Conservation (phyloP, 2,888 invertebrate species). For the Melanchra persicariae region DNA sequence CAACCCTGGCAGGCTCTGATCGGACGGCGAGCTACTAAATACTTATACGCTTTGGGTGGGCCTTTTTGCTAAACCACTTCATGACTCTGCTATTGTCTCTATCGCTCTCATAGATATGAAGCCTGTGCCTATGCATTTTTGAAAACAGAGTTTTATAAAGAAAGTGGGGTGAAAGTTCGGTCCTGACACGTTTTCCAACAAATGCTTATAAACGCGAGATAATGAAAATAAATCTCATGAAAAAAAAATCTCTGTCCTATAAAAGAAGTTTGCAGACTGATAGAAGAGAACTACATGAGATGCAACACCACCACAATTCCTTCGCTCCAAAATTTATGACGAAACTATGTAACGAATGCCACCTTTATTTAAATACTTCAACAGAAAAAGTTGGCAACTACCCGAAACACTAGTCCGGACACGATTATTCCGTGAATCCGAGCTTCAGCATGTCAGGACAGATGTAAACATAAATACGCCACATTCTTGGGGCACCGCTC, state of each 20-base stretch:
- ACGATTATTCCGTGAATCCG: constrained; percentile 36
- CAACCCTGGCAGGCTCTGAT: too few relatives aligned
- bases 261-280: neutral
- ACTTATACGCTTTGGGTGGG: too few relatives aligned
- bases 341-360: neutral
- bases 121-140: too few relatives aligned
- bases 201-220: too few relatives aligned
- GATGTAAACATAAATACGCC: constrained; percentile 69
- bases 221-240: too few relatives aligned
- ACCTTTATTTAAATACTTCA: constrained; percentile 8
- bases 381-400: constrained; percentile 43
- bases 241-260: too few relatives aligned
- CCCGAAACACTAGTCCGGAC: constrained; percentile 16
- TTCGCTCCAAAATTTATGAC: neutral
- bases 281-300: too few relatives aligned
- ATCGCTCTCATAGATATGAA: neutral
- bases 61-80: too few relatives aligned
- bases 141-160: neutral
- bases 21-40: too few relatives aligned
- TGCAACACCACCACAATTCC: neutral
- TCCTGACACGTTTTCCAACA: too few relatives aligned
- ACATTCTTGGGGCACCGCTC: constrained; percentile 63
- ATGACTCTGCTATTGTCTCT: neutral
- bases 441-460: constrained; percentile 46
- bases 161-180: too few relatives aligned